Percentiles rank a stretch among this genome's conserved stretches.
Evolutionary conservation across 2,888 invertebrate species (phyloP).

Genomic region (Neria commutata): DNA sequence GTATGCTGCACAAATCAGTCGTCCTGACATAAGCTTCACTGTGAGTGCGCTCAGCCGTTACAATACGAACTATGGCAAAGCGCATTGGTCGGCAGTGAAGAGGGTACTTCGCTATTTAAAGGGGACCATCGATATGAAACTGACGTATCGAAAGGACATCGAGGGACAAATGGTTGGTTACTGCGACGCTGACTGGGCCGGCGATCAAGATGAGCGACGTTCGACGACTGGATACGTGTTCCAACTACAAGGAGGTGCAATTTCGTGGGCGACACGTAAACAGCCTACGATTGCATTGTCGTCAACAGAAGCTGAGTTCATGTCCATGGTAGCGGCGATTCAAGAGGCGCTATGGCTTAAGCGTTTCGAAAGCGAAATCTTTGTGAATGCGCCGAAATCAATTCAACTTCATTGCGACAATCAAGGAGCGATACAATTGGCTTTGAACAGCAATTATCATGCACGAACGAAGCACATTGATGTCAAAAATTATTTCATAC

Average conservation of each 20-base stretch:
- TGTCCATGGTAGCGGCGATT: conserved; percentile 21
- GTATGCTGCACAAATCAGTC: conserved; percentile 28
- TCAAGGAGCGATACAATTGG: conserved; percentile 20
- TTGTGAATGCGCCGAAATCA: neutral
- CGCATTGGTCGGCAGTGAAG: conserved; percentile 34
- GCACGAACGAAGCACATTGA: conserved; percentile 26
- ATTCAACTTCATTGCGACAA: conserved; percentile 25
- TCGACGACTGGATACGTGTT: conserved; percentile 26
- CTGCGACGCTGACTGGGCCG: conserved; percentile 29
- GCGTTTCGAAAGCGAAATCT: conserved; percentile 22
- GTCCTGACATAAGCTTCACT: conserved; percentile 33
- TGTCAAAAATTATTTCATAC: conserved; percentile 23
- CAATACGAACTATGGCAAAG: conserved; percentile 24
- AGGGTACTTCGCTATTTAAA: conserved; percentile 26
- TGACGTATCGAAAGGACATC: conserved; percentile 2
- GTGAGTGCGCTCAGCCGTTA: conserved; percentile 31
- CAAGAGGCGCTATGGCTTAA: conserved; percentile 29
- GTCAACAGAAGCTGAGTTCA: conserved; percentile 29
- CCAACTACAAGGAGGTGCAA: conserved; percentile 20
- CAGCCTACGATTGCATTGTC: conserved; percentile 27
- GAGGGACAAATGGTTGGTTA: conserved; percentile 21
- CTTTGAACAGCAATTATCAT: conserved; percentile 13
- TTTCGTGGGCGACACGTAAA: conserved; percentile 24
- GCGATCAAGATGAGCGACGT: conserved; percentile 21
- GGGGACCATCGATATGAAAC: conserved; percentile 13